These are phyloP conservation scores for Ernsta delagoae DNA, from an alignment of 2,888 invertebrate genomes.

Conservation along the genomic window DNA sequence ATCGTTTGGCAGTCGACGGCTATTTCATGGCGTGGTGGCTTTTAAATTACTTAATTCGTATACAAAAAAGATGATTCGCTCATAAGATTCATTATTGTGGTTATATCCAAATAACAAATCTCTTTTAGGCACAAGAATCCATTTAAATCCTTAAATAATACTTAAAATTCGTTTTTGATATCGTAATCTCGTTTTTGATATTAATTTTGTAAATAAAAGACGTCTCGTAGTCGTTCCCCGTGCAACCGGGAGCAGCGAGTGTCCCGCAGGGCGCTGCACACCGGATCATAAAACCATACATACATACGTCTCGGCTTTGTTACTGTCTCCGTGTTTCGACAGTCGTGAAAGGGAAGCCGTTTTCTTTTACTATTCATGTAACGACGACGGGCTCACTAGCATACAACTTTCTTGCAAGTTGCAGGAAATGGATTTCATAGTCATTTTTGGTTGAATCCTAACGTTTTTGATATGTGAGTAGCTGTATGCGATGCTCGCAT, in stretches of 20 bases:
- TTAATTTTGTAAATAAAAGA: too few relatives aligned
- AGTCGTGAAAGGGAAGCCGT: neutral
- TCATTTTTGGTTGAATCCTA: neutral
- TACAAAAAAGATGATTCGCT: too few relatives aligned
- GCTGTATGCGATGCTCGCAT: neutral
- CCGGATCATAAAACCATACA: neutral
- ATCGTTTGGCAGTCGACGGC: too few relatives aligned
- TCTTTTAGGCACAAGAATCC: too few relatives aligned
- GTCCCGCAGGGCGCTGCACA: neutral
- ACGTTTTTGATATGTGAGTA: too few relatives aligned
- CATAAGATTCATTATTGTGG: too few relatives aligned
- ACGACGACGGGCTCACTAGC: neutral
- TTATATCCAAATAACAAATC: too few relatives aligned
- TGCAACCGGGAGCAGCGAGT: neutral
- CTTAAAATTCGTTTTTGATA: too few relatives aligned
- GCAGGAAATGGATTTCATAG: neutral
- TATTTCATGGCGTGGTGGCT: too few relatives aligned
- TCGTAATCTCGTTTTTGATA: too few relatives aligned
- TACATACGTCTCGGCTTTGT: neutral
- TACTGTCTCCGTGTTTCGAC: neutral
- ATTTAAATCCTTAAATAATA: too few relatives aligned
- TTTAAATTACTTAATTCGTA: too few relatives aligned
- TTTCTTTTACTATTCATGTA: neutral
- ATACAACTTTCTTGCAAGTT: neutral
- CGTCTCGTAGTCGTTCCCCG: neutral